Base-by-base conservation (phyloP, 2,888 invertebrate genomes). In the Actias luna region DNA sequence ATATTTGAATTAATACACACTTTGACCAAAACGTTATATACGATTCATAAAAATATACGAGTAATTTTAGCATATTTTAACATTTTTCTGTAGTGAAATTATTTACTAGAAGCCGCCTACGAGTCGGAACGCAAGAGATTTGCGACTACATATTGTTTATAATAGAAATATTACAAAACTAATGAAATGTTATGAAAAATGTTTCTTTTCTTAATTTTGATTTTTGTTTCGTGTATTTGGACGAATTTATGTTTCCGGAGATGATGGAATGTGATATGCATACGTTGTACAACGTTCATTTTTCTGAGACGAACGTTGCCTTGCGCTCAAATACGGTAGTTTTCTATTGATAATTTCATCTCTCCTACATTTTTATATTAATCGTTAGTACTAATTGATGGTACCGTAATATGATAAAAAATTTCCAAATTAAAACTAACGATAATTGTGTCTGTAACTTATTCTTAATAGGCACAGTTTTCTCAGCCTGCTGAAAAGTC, bases 181-280 rank as follows among this genome's bases (percentile, higher is more conserved):
- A 46, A 46, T n/a, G 18, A 55, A 27, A 29, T 29, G 5, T 27
- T 22, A 58, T 61, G 58, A 57, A 42, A 42, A 14, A 58, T 39
- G 16, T 18, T 31, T 29, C 7, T 61, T 46, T 61, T 57, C 31
- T 61, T 57, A 58, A 42, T 58, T 61, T 61, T 16, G 42, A 58
- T 39, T 58, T 16, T 42, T 58, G 10, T 42, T 42, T 31, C 42
- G 58, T 61, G 31, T 39, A 29, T 39, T 27, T 18, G 27, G 27
- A 55, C 22, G 14, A 39, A 55, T 60, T 61, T 60, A 60, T 60
- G 60, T 60, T 55, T 52, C 60, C 60, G 52, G 33, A 16, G 33
- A 55, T 29, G 55, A 55, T 29, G 5, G 27, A 16, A 1, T 29
- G 39, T 16, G n/a, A 16, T 18, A 46, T 25, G 46, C 46, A 25